phyloP scores from a whole-genome alignment of 2,113 vertebrate species.

The Menura novaehollandiae region DNA sequence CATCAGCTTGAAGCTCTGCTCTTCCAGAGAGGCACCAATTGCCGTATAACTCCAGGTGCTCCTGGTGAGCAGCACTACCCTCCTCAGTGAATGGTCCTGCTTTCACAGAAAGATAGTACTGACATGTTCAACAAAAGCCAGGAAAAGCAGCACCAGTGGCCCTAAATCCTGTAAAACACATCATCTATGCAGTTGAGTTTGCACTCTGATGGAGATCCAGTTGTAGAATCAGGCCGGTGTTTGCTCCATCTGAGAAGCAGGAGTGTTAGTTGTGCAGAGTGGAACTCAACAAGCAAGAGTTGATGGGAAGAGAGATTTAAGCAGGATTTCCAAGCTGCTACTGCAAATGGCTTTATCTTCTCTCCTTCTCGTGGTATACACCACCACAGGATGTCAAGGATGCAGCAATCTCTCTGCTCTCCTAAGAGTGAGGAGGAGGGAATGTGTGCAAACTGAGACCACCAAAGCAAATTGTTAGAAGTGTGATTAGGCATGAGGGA shows the following conservation, averaged over 20 bases:
- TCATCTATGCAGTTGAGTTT: fast-evolving
- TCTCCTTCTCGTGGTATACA: neutral
- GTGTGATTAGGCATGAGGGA: neutral
- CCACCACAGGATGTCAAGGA: neutral
- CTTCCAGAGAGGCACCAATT: neutral
- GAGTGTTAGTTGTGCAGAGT: neutral
- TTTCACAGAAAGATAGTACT: neutral
- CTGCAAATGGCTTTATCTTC: neutral
- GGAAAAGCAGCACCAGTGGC: neutral
- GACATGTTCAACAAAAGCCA: neutral
- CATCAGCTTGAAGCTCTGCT: neutral
- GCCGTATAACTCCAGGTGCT: neutral
- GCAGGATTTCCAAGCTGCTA: neutral
- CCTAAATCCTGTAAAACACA: neutral
- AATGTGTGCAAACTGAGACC: neutral
- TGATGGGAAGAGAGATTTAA: neutral
- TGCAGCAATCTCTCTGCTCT: neutral
- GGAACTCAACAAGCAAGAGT: neutral
- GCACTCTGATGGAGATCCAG: neutral
- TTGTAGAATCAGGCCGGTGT: neutral
- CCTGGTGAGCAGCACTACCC: neutral
- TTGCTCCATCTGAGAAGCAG: neutral
- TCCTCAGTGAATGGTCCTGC: neutral
- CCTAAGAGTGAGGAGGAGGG: neutral
- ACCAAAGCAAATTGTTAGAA: neutral